Evolutionary conservation across 2,888 invertebrate genomes (phyloP).

Genomic region (Timandra comae): DNA sequence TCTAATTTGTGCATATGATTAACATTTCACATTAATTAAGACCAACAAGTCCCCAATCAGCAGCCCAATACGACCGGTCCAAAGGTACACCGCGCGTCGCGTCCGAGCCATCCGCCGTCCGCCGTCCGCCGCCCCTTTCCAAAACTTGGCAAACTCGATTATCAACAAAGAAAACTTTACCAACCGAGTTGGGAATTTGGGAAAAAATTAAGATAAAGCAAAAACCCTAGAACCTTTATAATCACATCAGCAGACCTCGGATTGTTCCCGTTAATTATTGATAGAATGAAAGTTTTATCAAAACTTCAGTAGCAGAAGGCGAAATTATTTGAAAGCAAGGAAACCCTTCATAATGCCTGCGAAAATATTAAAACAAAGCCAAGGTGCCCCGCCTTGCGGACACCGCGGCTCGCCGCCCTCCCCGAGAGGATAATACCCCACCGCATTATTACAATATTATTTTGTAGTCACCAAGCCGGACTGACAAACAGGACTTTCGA

Average conservation of each 20-base stretch:
- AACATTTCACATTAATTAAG: too few species aligned
- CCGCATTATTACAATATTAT: background rate
- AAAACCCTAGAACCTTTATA: conserved; percentile 62
- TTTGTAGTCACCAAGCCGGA: too few species aligned
- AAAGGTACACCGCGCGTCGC: too few species aligned
- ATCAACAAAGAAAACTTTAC: conserved; percentile 41
- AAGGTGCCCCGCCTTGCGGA: conserved; percentile 68
- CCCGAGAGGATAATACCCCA: conserved; percentile 40
- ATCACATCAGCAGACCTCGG: conserved; percentile 67
- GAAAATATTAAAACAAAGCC: conserved; percentile 78
- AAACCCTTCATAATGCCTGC: conserved; percentile 76
- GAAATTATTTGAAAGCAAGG: conserved; percentile 75
- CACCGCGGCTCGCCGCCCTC: conserved; percentile 39
- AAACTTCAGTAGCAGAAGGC: conserved; percentile 76
- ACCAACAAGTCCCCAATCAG: too few species aligned
- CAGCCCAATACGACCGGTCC: too few species aligned
- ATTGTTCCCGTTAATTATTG: conserved; percentile 75
- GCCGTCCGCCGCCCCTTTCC: conserved; percentile 28
- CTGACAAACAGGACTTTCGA: too few species aligned
- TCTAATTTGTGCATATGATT: too few species aligned
- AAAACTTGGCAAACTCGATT: conserved; percentile 43
- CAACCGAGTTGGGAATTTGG: conserved; percentile 29
- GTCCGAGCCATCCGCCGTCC: conserved; percentile 8
- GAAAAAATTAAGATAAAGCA: conserved; percentile 54
- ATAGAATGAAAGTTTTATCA: conserved; percentile 77